phyloP scores from a whole-genome alignment of 2,113 vertebrate genomes.

The Oryctolagus cuniculus region mOryCun1.1 NC_091444.1:25134001-25134500 shows the following conservation, averaged over 20 bases:
- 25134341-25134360: neutral
- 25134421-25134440: neutral
- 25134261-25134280: neutral
- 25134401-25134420: neutral
- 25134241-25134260: neutral
- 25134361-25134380: neutral
- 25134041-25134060: too few relatives aligned
- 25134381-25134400: neutral
- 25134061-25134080: neutral
- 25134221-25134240: slow-evolving; percentile 36
- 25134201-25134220: slow-evolving; percentile 38
- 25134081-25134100: neutral
- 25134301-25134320: neutral
- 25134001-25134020: too few relatives aligned
- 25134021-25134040: too few relatives aligned
- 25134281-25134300: neutral
- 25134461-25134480: neutral
- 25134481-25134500: neutral
- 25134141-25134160: neutral
- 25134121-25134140: neutral
- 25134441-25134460: neutral
- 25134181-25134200: neutral
- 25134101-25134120: neutral
- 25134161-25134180: neutral
- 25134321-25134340: neutral